Evolutionary conservation across 2,113 vertebrate genomes (phyloP).

Genomic region (Siniperca knerii): DNA sequence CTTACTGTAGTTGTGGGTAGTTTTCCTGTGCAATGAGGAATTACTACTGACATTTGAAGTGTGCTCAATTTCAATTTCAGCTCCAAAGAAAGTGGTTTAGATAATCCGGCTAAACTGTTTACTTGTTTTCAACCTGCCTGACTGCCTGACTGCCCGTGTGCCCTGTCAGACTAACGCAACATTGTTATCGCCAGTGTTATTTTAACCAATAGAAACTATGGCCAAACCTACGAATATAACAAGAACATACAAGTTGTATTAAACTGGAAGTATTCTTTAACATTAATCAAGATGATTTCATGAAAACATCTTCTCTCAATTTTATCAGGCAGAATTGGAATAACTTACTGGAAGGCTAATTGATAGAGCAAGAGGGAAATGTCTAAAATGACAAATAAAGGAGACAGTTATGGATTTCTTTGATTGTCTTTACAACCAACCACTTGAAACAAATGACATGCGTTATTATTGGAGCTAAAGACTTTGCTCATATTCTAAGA

Average conservation of each 20-base stretch:
- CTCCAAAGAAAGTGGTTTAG: too few species aligned
- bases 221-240: neutral
- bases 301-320: too few species aligned
- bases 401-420: constrained; percentile 1
- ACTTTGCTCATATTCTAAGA: constrained; percentile 19
- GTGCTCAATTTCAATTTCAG: too few species aligned
- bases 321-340: neutral
- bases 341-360: neutral
- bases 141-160: too few species aligned
- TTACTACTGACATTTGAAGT: too few species aligned
- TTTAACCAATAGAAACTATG: neutral
- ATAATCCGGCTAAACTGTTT: too few species aligned
- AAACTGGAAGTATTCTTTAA: neutral
- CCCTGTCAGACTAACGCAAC: too few species aligned
- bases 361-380: neutral
- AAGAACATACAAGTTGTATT: neutral
- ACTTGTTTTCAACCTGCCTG: too few species aligned
- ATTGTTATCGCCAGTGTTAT: neutral
- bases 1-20: too few species aligned
- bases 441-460: constrained; percentile 6
- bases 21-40: too few species aligned
- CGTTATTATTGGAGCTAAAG: constrained; percentile 1
- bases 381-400: neutral
- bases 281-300: neutral
- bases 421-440: neutral